Conservation (phyloP, 2,113 vertebrate species). For the Chamaea fasciata region DNA sequence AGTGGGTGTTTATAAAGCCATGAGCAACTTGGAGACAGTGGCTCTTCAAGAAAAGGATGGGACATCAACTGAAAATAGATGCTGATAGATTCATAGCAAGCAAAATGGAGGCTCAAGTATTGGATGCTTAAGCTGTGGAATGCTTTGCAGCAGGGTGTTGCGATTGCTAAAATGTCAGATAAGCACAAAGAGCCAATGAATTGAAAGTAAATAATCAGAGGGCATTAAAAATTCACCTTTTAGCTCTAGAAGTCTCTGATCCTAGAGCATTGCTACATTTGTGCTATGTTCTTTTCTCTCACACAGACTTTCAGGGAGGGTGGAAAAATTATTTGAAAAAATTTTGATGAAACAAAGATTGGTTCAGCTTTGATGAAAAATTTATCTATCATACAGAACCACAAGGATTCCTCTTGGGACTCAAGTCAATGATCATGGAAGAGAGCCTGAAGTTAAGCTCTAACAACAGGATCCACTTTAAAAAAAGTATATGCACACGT, state of each 20-base stretch:
- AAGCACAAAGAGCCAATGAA: not conserved
- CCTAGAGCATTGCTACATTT: not conserved
- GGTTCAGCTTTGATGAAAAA: not conserved
- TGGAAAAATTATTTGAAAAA: not conserved
- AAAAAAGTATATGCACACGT: not conserved
- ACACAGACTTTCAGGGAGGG: not conserved
- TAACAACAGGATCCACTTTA: not conserved
- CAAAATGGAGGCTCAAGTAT: not conserved
- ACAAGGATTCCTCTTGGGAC: not conserved
- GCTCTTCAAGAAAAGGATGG: not conserved
- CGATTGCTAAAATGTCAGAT: not conserved
- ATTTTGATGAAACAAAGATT: not conserved
- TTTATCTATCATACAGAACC: not conserved
- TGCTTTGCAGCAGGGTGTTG: not conserved
- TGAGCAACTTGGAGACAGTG: not conserved
- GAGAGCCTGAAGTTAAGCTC: not conserved
- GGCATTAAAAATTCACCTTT: not conserved
- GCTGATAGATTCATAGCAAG: not conserved
- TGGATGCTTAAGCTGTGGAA: not conserved
- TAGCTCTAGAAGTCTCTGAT: not conserved
- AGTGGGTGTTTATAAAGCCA: not conserved
- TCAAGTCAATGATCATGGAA: not conserved
- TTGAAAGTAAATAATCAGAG: not conserved
- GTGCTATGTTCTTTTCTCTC: not conserved
- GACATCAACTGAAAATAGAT: not conserved